Base-by-base conservation (phyloP, 2,888 invertebrate genomes). In the Mesopsocus fuscifrons region DNA sequence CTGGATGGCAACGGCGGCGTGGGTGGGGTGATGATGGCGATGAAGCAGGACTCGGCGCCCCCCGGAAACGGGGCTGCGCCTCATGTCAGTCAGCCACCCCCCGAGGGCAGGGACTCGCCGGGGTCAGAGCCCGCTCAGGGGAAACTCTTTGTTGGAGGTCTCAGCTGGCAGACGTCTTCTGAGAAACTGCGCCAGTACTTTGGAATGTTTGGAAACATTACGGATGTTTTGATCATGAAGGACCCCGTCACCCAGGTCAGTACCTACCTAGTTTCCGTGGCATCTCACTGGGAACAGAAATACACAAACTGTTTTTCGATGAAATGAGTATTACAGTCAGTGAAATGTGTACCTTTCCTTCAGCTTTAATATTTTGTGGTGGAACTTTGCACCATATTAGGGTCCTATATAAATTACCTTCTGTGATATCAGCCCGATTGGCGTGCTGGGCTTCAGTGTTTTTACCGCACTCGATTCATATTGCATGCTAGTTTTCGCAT, bases 171-270 rank as follows among this genome's bases (percentile, higher is more conserved):
- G 65, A 89, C 89, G 15, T 84, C 85, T 56, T 80, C 83, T 44
- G 88, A 89, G 61, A 89, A 87, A 61, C 72, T 89, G n/a, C 68
- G 83, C 54, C 87, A 88, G 55, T 89, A 89, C 63, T 89, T 89
- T 53, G 81, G 83, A 44, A 84, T 87, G 79, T 89, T 87, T 55
- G 89, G 89, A 45, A 77, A 80, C 3, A 87, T 89, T 50, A 82
- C 85, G 23, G 88, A 89, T 59, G 88, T 89, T 44, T 73, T 88
- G 48, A 88, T 89, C 55, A 88, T 89, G 88, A 88, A 88, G 67
- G 88, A 89, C 62, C 88, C 88, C 1, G 80, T 87, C 31, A 88
- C 88, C 50, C 87, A 87, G 82, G 88, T 88, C 66, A 65, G 64
- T 53, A 22, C 38, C 15, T 9, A 16, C 15, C 34, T 9, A 6